Evolutionary conservation across 2,888 invertebrate genomes (phyloP), one percentile per base, ranked within the genome.

Genomic region (Sesamia inferens): DNA sequence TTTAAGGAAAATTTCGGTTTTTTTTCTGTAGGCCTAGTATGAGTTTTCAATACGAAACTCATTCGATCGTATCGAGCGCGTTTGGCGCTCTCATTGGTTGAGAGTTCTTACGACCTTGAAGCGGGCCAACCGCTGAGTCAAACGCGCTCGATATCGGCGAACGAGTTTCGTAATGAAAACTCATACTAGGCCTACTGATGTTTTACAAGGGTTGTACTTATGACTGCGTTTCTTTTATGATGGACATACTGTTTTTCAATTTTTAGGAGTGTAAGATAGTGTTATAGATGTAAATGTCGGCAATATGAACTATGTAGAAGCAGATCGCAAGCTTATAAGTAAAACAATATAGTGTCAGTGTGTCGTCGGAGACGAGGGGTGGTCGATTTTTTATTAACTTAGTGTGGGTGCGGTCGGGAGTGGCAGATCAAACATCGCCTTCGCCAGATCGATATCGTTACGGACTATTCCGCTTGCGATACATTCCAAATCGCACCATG

Each of bases 311-410:
- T 47, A 68, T 14, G 65, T 71, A 68, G 51, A 58, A 67, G 65
- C 51, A 63, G 64, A 69, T 81, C 57, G 64, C 69, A 77, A 74
- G 71, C 59, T 68, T 85, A 81, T 83, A 81, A 84, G 82, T 82
- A 76, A 78, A 78, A 82, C 71, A 84, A 85, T 85, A 86, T 84
- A 87, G 86, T 90, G 89, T 89, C 89, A 89, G 89, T 89, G 86
- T 87, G 87, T 84, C 84, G 89, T 87, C 84, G 89, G 87, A 89
- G 88, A 90, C 88, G 87, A 87, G 84, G 87, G 89, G 92, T 93
- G 94, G 93, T 95, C 94, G 95, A 93, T 95, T 94, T 96, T 80
- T 95, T 95, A 95, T 96, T 93, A 94, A 93, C 93, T 91, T 91
- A 90, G 76, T 89, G 86, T 92, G 90, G 95, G 96, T 92, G 95